These are phyloP conservation scores for Timema podura DNA, from an alignment of 2,888 invertebrate genomes.

Conservation along the genomic window DNA sequence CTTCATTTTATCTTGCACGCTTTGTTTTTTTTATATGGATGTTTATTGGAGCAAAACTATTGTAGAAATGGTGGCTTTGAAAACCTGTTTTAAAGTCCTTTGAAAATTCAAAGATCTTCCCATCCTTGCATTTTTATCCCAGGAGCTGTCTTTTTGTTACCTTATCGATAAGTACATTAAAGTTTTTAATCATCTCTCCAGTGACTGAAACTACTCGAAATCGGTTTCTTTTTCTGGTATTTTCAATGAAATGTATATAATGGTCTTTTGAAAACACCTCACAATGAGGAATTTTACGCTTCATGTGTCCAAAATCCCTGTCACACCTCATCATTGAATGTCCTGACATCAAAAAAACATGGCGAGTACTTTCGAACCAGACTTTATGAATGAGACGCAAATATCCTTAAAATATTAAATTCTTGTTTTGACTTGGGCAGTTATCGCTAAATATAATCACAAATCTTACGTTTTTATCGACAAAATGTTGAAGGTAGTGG, in stretches of 20 bases:
- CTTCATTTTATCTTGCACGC: neutral
- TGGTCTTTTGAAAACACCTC: constrained; percentile 4
- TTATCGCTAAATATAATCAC: constrained; percentile 6
- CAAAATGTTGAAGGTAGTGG: constrained; percentile 1
- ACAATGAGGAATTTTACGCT: constrained; percentile 2
- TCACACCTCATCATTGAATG: constrained; percentile 1
- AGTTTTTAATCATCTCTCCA: constrained; percentile 3
- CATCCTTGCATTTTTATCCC: neutral
- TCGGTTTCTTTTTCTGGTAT: constrained; percentile 2
- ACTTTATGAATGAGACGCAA: neutral
- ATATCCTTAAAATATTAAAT: constrained; percentile 1
- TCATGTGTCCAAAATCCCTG: neutral
- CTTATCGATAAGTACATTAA: constrained; percentile 7
- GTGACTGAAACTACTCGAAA: neutral
- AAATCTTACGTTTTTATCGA: neutral
- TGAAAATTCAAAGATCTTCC: constrained; percentile 9
- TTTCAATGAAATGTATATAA: constrained; percentile 3
- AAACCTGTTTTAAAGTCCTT: constrained; percentile 7
- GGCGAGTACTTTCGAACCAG: constrained; percentile 1
- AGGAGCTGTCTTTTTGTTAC: neutral
- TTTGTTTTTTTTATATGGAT: neutral
- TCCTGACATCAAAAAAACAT: constrained; percentile 13
- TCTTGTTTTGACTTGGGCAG: constrained; percentile 2
- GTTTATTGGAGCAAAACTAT: neutral
- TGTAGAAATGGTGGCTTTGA: neutral